Percentiles rank a stretch among this genome's conserved stretches.
These are phyloP conservation scores for Andrena chrysosceles DNA, from an alignment of 2,888 invertebrate species.

Conservation along the genomic window DNA sequence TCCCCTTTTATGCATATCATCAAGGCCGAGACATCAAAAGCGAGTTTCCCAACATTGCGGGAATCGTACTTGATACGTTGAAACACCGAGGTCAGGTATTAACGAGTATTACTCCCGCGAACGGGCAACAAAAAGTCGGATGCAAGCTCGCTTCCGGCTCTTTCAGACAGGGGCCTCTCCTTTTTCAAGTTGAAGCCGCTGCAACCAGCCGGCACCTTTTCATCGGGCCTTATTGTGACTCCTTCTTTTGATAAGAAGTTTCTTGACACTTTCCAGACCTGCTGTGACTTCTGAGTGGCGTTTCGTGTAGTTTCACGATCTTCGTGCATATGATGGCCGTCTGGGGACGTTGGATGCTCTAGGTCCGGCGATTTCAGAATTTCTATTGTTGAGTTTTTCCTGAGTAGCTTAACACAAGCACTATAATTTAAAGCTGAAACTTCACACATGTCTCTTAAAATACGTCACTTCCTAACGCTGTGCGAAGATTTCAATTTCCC, in stretches of 20 bases:
- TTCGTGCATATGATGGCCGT: too few species aligned
- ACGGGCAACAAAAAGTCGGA: slow-evolving; percentile 37
- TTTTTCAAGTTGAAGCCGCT: neutral
- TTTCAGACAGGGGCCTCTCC: slow-evolving; percentile 14
- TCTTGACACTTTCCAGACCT: slow-evolving; percentile 14
- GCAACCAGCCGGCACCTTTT: slow-evolving; percentile 8
- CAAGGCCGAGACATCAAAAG: slow-evolving; percentile 46
- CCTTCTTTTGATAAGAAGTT: slow-evolving; percentile 1
- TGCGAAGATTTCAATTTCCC: neutral
- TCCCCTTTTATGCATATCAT: slow-evolving; percentile 34
- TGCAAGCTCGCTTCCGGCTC: slow-evolving; percentile 37
- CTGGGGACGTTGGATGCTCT: too few species aligned
- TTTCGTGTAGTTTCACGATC: neutral
- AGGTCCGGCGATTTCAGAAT: neutral
- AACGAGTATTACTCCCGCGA: slow-evolving; percentile 41
- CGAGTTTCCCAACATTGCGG: neutral
- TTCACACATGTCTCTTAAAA: neutral
- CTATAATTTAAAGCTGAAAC: neutral
- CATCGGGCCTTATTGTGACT: slow-evolving; percentile 32
- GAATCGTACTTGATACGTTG: slow-evolving; percentile 33
- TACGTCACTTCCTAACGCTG: neutral
- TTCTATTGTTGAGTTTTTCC: neutral
- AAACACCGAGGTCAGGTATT: slow-evolving; percentile 43
- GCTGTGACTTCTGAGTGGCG: slow-evolving; percentile 9
- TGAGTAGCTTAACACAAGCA: neutral